Base-by-base conservation (phyloP, 2,888 invertebrate genomes). In the Drosophila neotestacea region DNA sequence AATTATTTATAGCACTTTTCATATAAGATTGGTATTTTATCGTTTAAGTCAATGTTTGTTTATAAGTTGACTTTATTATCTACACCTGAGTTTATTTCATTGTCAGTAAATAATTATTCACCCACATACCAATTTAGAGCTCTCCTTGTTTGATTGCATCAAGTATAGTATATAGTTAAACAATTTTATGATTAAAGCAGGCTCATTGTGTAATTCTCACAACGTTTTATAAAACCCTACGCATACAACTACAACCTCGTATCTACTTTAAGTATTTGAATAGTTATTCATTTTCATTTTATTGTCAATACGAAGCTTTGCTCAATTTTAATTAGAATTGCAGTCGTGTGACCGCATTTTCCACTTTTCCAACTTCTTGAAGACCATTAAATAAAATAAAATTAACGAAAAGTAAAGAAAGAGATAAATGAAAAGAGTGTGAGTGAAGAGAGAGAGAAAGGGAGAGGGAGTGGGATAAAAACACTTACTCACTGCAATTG, bases 311-410 rank as follows among this genome's bases (percentile, higher is more conserved):
- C 58, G 66, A 38, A 46, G 44, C 46, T 67, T 64, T 76, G 63
- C 52, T 77, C 60, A 81, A 86, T 77, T 84, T 81, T 79, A 77
- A 81, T 83, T 74, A 48, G 75, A 80, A 80, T 76, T 63, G 81
- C 64, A 77, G 75, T 70, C 81, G 76, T 73, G 73, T 58, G 73
- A 79, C 61, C 70, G 69, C 73, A 41, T 78, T 76, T 60, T 54
- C 64, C 58, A 61, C 70, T 76, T 63, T 54, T 47, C 55, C 52
- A 52, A 74, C 68, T 64, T 55, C 68, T 66, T 58, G 41, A 73
- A 61, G 68, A 46, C 64, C 66, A 63, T 84, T 59, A 77, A 77
- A 76, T 32, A 38, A 54, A 64, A 54, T 48, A 28, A 54, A 61
- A 47, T 39, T 41, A 54, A 56, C 32, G 50, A 30, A 22, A 11